A percentile compares a stretch with the other conserved stretches of the same genome.
phyloP scores from a whole-genome alignment of 2,888 invertebrate genomes.

The Sphaeridia pumilis region DNA sequence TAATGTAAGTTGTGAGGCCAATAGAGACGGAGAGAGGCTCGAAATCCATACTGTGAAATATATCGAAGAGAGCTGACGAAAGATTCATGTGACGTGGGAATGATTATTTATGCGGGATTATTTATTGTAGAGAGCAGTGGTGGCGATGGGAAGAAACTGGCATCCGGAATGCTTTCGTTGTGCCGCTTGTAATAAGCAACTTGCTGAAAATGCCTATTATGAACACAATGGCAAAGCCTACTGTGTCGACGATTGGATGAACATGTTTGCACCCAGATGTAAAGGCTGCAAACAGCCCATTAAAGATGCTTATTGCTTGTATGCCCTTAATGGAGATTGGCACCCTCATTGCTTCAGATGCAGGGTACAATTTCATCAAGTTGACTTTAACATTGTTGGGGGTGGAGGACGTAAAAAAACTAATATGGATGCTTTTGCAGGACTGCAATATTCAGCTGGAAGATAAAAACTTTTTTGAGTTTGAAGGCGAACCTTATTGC shows the following conservation, averaged over 20 bases:
- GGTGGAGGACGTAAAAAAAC: too few species aligned
- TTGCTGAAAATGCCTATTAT: slow-evolving; percentile 18
- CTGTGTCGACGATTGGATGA: slow-evolving; percentile 27
- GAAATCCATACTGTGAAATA: too few species aligned
- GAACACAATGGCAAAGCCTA: slow-evolving; percentile 17
- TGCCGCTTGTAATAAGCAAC: slow-evolving; percentile 19
- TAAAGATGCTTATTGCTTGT: slow-evolving; percentile 23
- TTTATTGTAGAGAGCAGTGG: slow-evolving; percentile 16
- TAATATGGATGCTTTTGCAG: slow-evolving; percentile 7
- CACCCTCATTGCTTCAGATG: slow-evolving; percentile 30
- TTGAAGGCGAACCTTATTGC: slow-evolving; percentile 33
- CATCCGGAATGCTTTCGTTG: slow-evolving; percentile 20
- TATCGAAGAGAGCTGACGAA: background rate
- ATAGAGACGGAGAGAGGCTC: background rate
- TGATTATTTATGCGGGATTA: background rate
- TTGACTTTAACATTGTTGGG: slow-evolving; percentile 2
- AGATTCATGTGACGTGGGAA: background rate
- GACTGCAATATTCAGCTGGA: slow-evolving; percentile 32
- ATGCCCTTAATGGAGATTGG: slow-evolving; percentile 28
- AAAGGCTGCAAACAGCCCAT: slow-evolving; percentile 30
- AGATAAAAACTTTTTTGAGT: slow-evolving; percentile 32
- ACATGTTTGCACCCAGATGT: slow-evolving; percentile 33
- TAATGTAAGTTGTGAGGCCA: slow-evolving; percentile 2
- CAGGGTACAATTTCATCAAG: slow-evolving; percentile 9
- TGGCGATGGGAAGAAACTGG: slow-evolving; percentile 19